Conservation (phyloP, 2,888 invertebrate species). For the Pristionchus entomophagus region DNA sequence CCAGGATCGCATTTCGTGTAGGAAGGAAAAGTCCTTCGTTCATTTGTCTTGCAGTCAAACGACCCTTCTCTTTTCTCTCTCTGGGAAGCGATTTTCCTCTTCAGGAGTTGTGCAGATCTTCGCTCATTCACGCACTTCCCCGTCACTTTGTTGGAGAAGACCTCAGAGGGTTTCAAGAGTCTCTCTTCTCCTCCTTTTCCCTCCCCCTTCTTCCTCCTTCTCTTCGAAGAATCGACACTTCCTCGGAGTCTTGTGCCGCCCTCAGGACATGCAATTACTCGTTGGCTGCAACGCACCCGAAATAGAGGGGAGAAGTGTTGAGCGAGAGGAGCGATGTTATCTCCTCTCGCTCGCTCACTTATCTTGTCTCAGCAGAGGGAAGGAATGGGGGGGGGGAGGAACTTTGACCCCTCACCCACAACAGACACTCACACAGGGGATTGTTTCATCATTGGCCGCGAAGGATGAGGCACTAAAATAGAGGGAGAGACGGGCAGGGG, state of each 20-base stretch:
- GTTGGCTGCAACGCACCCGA: not conserved
- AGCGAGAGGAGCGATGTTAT: not conserved
- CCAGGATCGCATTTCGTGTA: not conserved
- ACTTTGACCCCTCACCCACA: not conserved
- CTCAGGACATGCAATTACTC: slow-evolving; percentile 45
- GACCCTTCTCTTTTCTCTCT: not conserved
- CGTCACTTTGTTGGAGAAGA: slow-evolving; percentile 3
- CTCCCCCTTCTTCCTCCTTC: slow-evolving; percentile 13
- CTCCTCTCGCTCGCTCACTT: slow-evolving; percentile 23
- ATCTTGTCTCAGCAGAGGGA: not conserved
- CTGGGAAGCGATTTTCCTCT: not conserved
- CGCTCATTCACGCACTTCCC: not conserved
- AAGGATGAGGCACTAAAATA: slow-evolving; percentile 23
- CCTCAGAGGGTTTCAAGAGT: slow-evolving; percentile 16
- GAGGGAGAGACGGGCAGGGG: not conserved
- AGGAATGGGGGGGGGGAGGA: not conserved
- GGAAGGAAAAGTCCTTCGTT: not conserved
- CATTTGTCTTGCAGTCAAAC: slow-evolving; percentile 3
- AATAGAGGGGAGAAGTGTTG: not conserved
- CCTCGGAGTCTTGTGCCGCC: slow-evolving; percentile 14
- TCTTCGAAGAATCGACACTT: slow-evolving; percentile 31
- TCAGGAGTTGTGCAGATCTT: not conserved
- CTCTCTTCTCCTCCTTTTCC: not conserved
- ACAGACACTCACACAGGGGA: not conserved
- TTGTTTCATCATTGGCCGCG: slow-evolving; percentile 10